Percentiles rank a stretch among this genome's conserved stretches.
Conservation (phyloP, 2,797 vertebrate species). For the Cryptoblepharus egeriae region DNA sequence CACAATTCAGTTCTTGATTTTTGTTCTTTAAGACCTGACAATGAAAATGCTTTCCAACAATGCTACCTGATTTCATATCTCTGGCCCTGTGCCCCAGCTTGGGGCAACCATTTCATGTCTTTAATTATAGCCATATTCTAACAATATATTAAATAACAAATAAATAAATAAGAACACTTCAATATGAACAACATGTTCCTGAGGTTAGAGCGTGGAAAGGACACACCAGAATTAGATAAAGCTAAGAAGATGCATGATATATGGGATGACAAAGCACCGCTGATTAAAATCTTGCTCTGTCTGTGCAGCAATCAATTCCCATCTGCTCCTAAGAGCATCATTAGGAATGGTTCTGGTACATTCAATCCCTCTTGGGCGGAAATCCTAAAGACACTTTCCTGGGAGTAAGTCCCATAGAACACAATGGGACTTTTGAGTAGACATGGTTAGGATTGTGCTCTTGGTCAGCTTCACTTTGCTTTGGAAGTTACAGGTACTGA, state of each 20-base stretch:
- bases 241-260: background rate
- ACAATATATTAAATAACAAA: conserved; percentile 1
- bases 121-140: background rate
- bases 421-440: too few relatives aligned
- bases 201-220: background rate
- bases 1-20: background rate
- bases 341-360: background rate
- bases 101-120: conserved; percentile 15
- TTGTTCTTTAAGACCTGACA: background rate
- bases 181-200: background rate
- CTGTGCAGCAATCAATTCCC: background rate
- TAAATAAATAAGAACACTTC: background rate
- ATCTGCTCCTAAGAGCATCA: conserved; percentile 32
- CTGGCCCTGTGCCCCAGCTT: conserved; percentile 37
- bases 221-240: background rate
- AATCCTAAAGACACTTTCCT: too few relatives aligned
- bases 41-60: background rate
- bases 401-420: too few relatives aligned
- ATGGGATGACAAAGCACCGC: background rate
- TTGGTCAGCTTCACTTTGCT: background rate
- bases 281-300: background rate
- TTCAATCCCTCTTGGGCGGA: conserved; percentile 1
- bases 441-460: too few relatives aligned
- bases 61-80: background rate
- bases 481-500: background rate